A percentile compares a stretch with the other conserved stretches of the same genome.
Conservation (phyloP, 2,888 invertebrate genomes). For the Dolichopus griseipennis region DNA sequence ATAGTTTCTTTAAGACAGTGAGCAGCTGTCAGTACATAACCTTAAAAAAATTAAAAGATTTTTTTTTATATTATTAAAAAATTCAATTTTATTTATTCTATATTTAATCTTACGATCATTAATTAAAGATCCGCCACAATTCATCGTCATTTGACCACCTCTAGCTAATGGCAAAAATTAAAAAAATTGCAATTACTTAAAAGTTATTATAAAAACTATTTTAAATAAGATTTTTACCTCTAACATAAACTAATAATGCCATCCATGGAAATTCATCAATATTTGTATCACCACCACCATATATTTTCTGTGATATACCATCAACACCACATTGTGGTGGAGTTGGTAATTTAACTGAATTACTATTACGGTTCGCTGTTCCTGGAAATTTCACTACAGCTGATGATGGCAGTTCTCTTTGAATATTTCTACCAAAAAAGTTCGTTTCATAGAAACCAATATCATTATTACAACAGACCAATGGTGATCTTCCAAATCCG, state of each 20-base stretch:
- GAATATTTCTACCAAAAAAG: slow-evolving; percentile 7
- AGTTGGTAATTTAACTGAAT: slow-evolving; percentile 24
- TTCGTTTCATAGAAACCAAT: slow-evolving; percentile 26
- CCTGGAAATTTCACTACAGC: slow-evolving; percentile 14
- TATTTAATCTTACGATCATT: slow-evolving; percentile 26
- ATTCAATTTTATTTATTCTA: neutral
- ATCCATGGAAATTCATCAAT: slow-evolving; percentile 64
- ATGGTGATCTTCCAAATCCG: slow-evolving; percentile 29
- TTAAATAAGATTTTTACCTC: slow-evolving; percentile 26
- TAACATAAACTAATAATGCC: slow-evolving; percentile 53
- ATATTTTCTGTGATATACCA: slow-evolving; percentile 48
- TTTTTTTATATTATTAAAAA: slow-evolving; percentile 29
- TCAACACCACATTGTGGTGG: slow-evolving; percentile 37
- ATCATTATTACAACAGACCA: slow-evolving; percentile 37
- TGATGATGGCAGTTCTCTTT: slow-evolving; percentile 20
- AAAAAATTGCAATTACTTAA: neutral
- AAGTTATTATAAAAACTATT: slow-evolving; percentile 1
- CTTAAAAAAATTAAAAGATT: slow-evolving; percentile 18
- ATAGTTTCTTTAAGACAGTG: slow-evolving; percentile 52
- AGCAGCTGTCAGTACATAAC: slow-evolving; percentile 54
- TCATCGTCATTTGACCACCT: slow-evolving; percentile 28
- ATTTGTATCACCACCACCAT: slow-evolving; percentile 51
- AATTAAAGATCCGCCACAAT: slow-evolving; percentile 39
- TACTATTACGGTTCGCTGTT: neutral
- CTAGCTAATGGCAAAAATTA: slow-evolving; percentile 15